Evolutionary conservation across 1,140 invertebrate species (phyloP).

Genomic region (Euura saliciscinereae): DNA sequence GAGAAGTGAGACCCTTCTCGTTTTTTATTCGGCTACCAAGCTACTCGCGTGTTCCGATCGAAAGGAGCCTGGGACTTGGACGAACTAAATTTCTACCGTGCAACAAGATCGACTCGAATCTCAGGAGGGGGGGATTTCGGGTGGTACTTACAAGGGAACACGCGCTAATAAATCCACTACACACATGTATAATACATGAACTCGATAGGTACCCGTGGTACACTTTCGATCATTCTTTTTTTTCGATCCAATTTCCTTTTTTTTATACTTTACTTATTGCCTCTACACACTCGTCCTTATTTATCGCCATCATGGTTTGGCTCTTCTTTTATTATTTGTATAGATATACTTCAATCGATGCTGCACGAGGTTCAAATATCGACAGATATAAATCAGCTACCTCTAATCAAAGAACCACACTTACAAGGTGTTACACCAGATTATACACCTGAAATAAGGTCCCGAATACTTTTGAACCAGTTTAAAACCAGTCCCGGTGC

Average conservation of each 20-base stretch:
- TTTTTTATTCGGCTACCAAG: not conserved
- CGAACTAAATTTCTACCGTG: not conserved
- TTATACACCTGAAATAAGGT: constrained; percentile 16
- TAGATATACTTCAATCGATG: not conserved
- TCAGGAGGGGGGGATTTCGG: not conserved
- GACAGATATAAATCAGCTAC: not conserved
- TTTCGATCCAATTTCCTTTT: no score
- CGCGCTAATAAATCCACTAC: not conserved
- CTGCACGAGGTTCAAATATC: not conserved
- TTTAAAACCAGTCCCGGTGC: constrained; percentile 36
- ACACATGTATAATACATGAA: not conserved
- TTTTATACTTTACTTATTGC: no score
- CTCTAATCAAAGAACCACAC: constrained; percentile 2
- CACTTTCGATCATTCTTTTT: no score
- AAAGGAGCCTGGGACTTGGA: not conserved
- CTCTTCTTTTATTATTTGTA: no score
- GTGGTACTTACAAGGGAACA: not conserved
- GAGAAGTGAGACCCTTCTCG: not conserved
- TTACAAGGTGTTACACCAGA: not conserved
- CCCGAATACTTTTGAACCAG: constrained; percentile 36
- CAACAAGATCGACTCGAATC: not conserved
- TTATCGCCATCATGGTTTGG: no score
- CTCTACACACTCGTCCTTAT: no score
- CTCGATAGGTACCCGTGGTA: no score
- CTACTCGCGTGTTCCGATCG: not conserved